Evolutionary conservation across 1,140 invertebrate genomes (phyloP).

Genomic region (Monomorium pharaonis): DNA sequence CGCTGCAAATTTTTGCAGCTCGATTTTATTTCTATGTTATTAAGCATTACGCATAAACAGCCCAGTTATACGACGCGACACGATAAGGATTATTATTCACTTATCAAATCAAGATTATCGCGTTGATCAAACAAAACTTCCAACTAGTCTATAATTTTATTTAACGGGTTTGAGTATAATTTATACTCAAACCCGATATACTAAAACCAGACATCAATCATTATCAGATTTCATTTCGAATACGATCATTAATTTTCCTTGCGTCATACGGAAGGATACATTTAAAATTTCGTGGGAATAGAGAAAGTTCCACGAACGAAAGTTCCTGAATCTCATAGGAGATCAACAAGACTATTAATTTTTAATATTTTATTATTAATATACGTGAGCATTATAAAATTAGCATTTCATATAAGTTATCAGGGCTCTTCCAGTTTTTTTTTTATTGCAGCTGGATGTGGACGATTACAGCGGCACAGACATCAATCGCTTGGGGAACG

Average conservation of each 20-base stretch:
- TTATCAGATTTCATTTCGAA: neutral
- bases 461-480: neutral
- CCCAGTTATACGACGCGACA: neutral
- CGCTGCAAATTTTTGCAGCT: neutral
- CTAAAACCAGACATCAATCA: neutral
- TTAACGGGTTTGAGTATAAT: no score
- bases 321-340: neutral
- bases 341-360: neutral
- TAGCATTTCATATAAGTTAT: neutral
- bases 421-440: neutral
- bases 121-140: neutral
- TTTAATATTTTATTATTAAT: neutral
- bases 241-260: conserved; percentile 4
- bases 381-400: neutral
- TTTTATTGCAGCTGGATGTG: neutral
- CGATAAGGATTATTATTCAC: neutral
- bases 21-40: neutral
- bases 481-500: neutral
- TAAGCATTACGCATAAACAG: neutral
- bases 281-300: neutral
- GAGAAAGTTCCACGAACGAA: conserved; percentile 2
- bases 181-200: no score
- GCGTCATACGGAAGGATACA: neutral
- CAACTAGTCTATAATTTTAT: neutral
- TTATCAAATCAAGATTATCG: neutral